A percentile compares a stretch with the other conserved stretches of the same genome.
phyloP scores from a whole-genome alignment of 2,888 invertebrate genomes.

The Phasia obesa region DNA sequence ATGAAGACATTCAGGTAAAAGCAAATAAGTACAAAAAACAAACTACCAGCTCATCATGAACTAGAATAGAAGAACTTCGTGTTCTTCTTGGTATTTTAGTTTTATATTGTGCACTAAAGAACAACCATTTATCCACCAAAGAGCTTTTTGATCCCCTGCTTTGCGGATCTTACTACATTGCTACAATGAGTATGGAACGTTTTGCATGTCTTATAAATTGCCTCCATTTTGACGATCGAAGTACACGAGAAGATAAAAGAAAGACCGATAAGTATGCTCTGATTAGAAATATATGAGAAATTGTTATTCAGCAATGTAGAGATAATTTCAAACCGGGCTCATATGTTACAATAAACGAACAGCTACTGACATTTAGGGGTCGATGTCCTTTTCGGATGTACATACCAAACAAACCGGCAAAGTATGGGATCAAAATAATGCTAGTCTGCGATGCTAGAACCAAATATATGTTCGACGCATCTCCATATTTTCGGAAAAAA shows the following conservation, averaged over 20 bases:
- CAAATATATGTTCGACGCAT: constrained; percentile 44
- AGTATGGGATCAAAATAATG: constrained; percentile 17
- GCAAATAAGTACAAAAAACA: constrained; percentile 53
- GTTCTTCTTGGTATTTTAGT: constrained; percentile 56
- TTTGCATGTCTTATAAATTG: constrained; percentile 49
- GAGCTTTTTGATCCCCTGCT: constrained; percentile 54
- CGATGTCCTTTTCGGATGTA: constrained; percentile 41
- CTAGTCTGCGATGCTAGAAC: constrained; percentile 32
- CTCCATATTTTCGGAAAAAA: constrained; percentile 42
- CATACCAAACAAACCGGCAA: constrained; percentile 17
- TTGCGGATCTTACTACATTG: constrained; percentile 46
- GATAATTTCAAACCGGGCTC: constrained; percentile 57
- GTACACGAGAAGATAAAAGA: constrained; percentile 46
- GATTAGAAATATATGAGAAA: constrained; percentile 43
- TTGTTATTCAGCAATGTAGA: constrained; percentile 46
- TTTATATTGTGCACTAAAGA: constrained; percentile 45
- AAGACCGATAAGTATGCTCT: constrained; percentile 34
- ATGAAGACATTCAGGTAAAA: constrained; percentile 54
- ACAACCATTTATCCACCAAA: no score
- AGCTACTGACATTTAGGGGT: constrained; percentile 52
- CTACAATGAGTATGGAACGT: constrained; percentile 61
- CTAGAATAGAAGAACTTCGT: constrained; percentile 58
- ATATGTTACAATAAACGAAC: constrained; percentile 53
- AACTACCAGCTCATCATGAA: constrained; percentile 44
- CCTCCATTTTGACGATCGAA: constrained; percentile 49